These are phyloP conservation scores for Platorchestia sp. DNA, from an alignment of 1,140 invertebrate genomes.

Conservation along the genomic window DNA sequence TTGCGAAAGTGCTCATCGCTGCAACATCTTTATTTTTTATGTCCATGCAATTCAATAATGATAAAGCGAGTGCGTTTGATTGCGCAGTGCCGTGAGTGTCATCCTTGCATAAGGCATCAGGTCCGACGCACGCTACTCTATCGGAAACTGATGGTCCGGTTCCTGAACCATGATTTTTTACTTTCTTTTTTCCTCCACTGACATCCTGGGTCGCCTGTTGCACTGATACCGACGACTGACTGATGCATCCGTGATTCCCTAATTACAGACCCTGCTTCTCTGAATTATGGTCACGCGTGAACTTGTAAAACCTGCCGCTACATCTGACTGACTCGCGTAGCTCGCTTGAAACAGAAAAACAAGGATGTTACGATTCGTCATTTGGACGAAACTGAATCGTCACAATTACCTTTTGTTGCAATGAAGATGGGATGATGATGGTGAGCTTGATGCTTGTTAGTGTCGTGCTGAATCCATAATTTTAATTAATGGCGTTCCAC, in stretches of 20 bases:
- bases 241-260: constrained; percentile 39
- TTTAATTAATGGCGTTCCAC: background rate
- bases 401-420: background rate
- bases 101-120: constrained; percentile 14
- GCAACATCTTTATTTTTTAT: constrained; percentile 8
- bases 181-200: background rate
- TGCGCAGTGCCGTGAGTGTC: constrained; percentile 18
- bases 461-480: background rate
- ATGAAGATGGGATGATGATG: background rate
- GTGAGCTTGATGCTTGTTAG: background rate
- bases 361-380: background rate
- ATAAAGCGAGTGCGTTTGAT: constrained; percentile 48
- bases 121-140: constrained; percentile 6
- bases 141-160: constrained; percentile 44
- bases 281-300: constrained; percentile 8
- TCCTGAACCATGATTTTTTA: background rate
- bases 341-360: background rate
- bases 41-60: constrained; percentile 28
- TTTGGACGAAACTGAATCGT: background rate
- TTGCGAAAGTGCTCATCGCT: constrained; percentile 29
- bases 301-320: constrained; percentile 47
- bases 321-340: background rate
- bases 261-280: background rate
- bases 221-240: constrained; percentile 8
- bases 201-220: constrained; percentile 4